Conservation (phyloP, 2,113 vertebrate genomes). For the Percopsis transmontana region DNA sequence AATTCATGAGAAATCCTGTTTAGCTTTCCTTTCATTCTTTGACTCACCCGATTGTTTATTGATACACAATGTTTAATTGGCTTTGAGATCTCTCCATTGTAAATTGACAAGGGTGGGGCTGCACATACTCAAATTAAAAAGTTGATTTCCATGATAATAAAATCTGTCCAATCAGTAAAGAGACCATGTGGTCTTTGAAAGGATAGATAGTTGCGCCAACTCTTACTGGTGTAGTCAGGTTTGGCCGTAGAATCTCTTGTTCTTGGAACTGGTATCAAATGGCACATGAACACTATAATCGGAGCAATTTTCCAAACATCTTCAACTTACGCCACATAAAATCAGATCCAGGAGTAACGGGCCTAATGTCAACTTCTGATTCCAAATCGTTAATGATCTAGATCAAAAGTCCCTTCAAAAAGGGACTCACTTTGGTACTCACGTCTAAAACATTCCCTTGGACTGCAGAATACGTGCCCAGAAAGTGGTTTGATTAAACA, state of each 20-base stretch:
- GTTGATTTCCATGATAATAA: conserved; percentile 89
- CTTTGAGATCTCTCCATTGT: conserved; percentile 45
- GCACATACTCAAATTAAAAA: conserved; percentile 76
- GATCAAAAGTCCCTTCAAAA: conserved; percentile 76
- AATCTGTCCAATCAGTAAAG: conserved; percentile 82
- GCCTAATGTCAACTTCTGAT: conserved; percentile 73
- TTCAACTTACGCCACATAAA: conserved; percentile 80
- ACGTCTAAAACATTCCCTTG: conserved; percentile 57
- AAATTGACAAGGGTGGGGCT: conserved; percentile 51
- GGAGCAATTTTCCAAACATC: conserved; percentile 82
- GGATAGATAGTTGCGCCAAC: conserved; percentile 87
- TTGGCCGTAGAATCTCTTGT: conserved; percentile 86
- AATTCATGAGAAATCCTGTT: not conserved
- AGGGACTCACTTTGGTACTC: conserved; percentile 54
- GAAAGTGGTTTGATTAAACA: conserved; percentile 67
- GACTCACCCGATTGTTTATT: conserved; percentile 27
- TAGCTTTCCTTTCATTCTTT: conserved; percentile 15
- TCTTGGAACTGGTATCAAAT: conserved; percentile 85
- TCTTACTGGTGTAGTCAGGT: conserved; percentile 85
- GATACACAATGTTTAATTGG: conserved; percentile 44
- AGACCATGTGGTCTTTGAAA: conserved; percentile 88
- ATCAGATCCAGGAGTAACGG: conserved; percentile 74
- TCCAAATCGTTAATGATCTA: conserved; percentile 80
- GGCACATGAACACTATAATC: conserved; percentile 86
- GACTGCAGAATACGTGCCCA: conserved; percentile 64